A percentile compares a stretch with the other conserved stretches of the same genome.
These are phyloP conservation scores for Holocentrus rufus DNA, from an alignment of 2,797 vertebrate species.

Conservation along the genomic window DNA sequence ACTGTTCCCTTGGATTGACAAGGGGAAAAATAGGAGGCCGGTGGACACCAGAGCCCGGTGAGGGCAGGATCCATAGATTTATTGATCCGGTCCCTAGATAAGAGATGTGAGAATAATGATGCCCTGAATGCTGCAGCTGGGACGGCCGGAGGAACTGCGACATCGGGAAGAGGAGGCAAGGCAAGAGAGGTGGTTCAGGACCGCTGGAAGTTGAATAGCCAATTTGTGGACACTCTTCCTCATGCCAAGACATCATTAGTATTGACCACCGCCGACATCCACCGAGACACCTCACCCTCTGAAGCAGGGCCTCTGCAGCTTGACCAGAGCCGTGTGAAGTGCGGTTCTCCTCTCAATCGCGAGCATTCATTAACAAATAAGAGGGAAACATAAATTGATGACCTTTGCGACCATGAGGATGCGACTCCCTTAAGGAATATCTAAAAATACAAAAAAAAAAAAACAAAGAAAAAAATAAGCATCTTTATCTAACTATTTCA, in stretches of 20 bases:
- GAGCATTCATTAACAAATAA: slow-evolving; percentile 58
- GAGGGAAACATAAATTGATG: slow-evolving; percentile 63
- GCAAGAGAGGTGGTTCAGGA: slow-evolving; percentile 20
- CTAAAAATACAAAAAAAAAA: slow-evolving; percentile 67
- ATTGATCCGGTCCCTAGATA: slow-evolving; percentile 80
- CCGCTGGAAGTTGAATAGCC: slow-evolving; percentile 51
- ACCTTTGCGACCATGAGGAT: slow-evolving; percentile 69
- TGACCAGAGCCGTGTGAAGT: slow-evolving; percentile 31
- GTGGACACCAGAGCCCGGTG: slow-evolving; percentile 72
- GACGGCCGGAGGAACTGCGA: slow-evolving; percentile 49
- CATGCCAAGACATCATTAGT: slow-evolving; percentile 58
- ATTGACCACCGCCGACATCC: slow-evolving; percentile 53
- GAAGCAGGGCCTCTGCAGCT: slow-evolving; percentile 14
- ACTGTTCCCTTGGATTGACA: slow-evolving; percentile 78
- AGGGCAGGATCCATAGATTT: slow-evolving; percentile 76
- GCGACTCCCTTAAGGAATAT: slow-evolving; percentile 49
- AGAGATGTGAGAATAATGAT: slow-evolving; percentile 79
- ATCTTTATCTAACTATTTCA: slow-evolving; percentile 75
- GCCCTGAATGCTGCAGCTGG: slow-evolving; percentile 64
- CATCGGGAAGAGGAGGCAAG: slow-evolving; percentile 32
- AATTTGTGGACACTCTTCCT: slow-evolving; percentile 60
- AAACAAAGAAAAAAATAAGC: slow-evolving; percentile 56
- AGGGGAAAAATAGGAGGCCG: slow-evolving; percentile 67
- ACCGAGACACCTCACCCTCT: slow-evolving; percentile 21
- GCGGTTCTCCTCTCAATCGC: background rate